Evolutionary conservation across 2,888 invertebrate genomes (phyloP).

Genomic region (Eulithis prunata): DNA sequence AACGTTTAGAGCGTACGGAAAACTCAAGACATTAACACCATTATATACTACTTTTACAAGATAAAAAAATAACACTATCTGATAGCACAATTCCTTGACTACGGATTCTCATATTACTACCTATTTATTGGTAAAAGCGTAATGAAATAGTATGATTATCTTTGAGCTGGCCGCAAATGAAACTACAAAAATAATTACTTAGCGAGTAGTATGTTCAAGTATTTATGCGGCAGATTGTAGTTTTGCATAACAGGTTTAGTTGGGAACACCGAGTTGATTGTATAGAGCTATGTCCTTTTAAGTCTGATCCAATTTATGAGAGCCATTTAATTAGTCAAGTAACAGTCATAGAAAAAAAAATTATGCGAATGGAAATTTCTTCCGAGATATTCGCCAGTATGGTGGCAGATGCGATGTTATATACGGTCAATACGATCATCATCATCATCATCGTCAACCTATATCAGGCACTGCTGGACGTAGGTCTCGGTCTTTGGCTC

Average conservation of each 20-base stretch:
- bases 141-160: constrained; percentile 64
- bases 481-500: too few species aligned
- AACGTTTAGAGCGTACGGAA: constrained; percentile 38
- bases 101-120: constrained; percentile 49
- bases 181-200: constrained; percentile 76
- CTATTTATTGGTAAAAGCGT: constrained; percentile 43
- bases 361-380: too few species aligned
- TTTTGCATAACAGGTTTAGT: constrained; percentile 35
- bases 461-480: too few species aligned
- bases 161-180: constrained; percentile 65
- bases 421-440: too few species aligned
- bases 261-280: constrained; percentile 10
- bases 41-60: constrained; percentile 51
- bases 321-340: constrained; percentile 21
- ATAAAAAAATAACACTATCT: constrained; percentile 51
- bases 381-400: too few species aligned
- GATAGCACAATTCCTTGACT: constrained; percentile 21
- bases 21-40: constrained; percentile 43
- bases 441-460: too few species aligned
- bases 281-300: constrained; percentile 7
- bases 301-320: constrained; percentile 4
- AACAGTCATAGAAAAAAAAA: not conserved
- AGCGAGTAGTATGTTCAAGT: constrained; percentile 45
- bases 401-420: too few species aligned
- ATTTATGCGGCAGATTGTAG: constrained; percentile 32